Conservation (phyloP, 2,797 vertebrate species). For the Platyrinchus mystaceus region DNA sequence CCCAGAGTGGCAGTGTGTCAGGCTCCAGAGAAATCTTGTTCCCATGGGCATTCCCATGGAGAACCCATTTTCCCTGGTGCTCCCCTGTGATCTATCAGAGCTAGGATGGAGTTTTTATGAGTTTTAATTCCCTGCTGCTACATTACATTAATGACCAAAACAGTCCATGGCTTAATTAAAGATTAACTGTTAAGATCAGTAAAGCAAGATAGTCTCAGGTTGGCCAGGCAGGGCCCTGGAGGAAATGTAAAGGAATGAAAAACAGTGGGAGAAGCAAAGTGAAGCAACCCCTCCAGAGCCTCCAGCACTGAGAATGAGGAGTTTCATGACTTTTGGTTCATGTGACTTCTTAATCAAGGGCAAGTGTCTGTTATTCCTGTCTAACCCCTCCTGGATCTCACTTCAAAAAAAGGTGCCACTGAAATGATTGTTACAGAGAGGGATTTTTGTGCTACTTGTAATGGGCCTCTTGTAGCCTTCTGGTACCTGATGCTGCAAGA, state of each 20-base stretch:
- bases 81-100: background rate
- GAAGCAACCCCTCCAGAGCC: background rate
- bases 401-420: background rate
- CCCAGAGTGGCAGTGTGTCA: background rate
- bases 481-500: background rate
- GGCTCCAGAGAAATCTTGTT: background rate
- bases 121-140: background rate
- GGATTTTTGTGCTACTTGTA: background rate
- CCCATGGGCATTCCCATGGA: background rate
- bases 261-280: background rate
- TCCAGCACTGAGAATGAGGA: background rate
- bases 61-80: background rate
- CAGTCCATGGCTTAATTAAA: conserved; percentile 41
- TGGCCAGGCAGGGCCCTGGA: background rate
- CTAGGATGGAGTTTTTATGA: background rate
- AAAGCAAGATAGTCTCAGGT: background rate
- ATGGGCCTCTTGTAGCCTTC: background rate
- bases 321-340: background rate
- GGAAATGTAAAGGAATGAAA: background rate
- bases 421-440: background rate
- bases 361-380: background rate
- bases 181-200: conserved; percentile 37
- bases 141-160: conserved; percentile 40
- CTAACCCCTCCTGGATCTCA: background rate
- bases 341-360: background rate